Percentiles rank a stretch among this genome's conserved stretches.
These are phyloP conservation scores for Elanoides forficatus DNA, from an alignment of 2,113 vertebrate species.

Conservation along the genomic window DNA sequence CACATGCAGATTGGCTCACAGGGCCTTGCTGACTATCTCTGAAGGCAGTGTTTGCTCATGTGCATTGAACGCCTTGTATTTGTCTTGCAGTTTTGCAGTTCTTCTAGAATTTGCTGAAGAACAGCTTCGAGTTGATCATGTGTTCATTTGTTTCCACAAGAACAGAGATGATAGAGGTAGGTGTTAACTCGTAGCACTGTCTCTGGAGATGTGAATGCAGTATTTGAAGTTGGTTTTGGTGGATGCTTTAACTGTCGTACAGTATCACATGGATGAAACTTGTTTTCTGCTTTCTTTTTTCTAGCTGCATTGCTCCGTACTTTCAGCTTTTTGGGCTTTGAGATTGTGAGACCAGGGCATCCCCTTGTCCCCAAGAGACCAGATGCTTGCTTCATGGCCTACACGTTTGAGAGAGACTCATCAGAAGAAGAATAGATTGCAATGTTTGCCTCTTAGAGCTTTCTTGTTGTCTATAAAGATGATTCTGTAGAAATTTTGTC, in stretches of 20 bases:
- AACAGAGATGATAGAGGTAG: conserved; percentile 93
- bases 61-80: not conserved
- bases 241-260: too few relatives aligned
- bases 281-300: not conserved
- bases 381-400: conserved; percentile 99
- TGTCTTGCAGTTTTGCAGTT: conserved; percentile 83
- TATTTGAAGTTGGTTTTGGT: not conserved
- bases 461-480: conserved; percentile 67
- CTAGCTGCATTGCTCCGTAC: conserved; percentile 90
- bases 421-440: conserved; percentile 85
- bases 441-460: conserved; percentile 68
- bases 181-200: not conserved
- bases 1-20: not conserved
- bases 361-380: conserved; percentile 96
- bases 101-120: conserved; percentile 95
- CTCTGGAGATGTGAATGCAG: too few relatives aligned
- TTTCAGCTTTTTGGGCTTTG: conserved; percentile 99
- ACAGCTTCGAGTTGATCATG: conserved; percentile 87
- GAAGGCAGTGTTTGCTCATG: accelerated
- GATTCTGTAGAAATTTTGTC: conserved; percentile 68
- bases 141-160: conserved; percentile 97
- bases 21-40: accelerated
- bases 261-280: not conserved
- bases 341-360: conserved; percentile 99
- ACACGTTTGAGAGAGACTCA: conserved; percentile 93